Conservation (phyloP, 30 jellyfish, hydroid and myxozoan species). For the Hydra vulgaris region DNA sequence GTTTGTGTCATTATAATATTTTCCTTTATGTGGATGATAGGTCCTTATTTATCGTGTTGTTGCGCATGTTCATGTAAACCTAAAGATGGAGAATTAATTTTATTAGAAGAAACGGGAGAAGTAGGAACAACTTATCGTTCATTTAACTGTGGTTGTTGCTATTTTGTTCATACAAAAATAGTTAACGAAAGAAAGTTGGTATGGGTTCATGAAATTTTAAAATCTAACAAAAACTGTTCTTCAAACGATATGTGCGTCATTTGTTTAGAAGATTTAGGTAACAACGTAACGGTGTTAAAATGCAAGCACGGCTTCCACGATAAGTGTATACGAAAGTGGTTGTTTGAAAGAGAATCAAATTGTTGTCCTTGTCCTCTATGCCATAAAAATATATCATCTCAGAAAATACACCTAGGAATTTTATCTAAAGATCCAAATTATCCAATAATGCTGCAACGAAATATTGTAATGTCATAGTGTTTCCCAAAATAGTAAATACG, state of each 20-base stretch:
- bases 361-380: not conserved
- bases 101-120: not conserved
- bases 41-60: not conserved
- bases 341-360: not conserved
- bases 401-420: not conserved
- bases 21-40: not conserved
- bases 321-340: not conserved
- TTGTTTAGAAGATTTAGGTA: not conserved
- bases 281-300: not conserved
- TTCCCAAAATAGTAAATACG: too few species aligned
- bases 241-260: not conserved
- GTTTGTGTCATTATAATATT: too few species aligned
- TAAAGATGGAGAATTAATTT: not conserved
- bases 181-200: not conserved
- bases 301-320: not conserved
- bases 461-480: too few species aligned
- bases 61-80: conserved; percentile 9
- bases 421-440: not conserved
- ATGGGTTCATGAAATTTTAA: not conserved
- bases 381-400: not conserved
- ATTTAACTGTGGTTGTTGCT: not conserved
- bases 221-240: not conserved
- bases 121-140: not conserved
- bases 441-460: not conserved
- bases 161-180: not conserved